phyloP scores from a whole-genome alignment of 2,888 invertebrate genomes.

The Imbricaverruca yamaguchii region DNA sequence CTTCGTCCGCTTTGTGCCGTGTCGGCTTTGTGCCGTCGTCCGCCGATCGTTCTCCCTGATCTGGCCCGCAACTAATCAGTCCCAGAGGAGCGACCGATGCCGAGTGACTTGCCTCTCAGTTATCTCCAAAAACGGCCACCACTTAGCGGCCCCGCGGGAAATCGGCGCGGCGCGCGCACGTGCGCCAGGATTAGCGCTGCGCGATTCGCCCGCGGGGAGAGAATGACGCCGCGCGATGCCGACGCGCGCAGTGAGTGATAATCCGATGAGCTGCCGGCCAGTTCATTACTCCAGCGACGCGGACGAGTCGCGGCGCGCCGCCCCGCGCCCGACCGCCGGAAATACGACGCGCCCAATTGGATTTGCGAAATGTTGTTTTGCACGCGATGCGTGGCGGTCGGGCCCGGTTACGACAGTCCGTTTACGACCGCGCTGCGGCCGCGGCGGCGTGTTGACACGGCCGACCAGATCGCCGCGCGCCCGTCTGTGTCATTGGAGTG shows the following conservation, averaged over 20 bases:
- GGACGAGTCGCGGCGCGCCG: not conserved
- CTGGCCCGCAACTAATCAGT: not conserved
- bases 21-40: no score
- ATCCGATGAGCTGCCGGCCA: not conserved
- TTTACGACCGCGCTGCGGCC: not conserved
- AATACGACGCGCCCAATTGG: slow-evolving; percentile 8
- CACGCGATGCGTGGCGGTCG: not conserved
- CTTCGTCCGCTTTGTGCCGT: no score
- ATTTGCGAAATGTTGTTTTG: slow-evolving; percentile 15
- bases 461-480: not conserved
- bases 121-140: slow-evolving; percentile 17
- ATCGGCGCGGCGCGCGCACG: slow-evolving; percentile 9
- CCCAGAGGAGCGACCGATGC: not conserved
- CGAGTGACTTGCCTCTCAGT: slow-evolving; percentile 2
- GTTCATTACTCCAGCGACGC: not conserved
- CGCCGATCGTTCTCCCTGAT: not conserved
- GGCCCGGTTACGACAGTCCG: not conserved
- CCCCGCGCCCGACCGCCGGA: not conserved
- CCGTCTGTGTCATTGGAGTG: not conserved
- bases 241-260: not conserved
- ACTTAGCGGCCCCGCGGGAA: slow-evolving; percentile 10
- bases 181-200: not conserved
- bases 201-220: not conserved
- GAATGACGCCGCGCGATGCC: not conserved
- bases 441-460: not conserved